Percentiles rank a stretch among this genome's conserved stretches.
Conservation (phyloP, 2,113 vertebrate species). For the Neoarius graeffei region DNA sequence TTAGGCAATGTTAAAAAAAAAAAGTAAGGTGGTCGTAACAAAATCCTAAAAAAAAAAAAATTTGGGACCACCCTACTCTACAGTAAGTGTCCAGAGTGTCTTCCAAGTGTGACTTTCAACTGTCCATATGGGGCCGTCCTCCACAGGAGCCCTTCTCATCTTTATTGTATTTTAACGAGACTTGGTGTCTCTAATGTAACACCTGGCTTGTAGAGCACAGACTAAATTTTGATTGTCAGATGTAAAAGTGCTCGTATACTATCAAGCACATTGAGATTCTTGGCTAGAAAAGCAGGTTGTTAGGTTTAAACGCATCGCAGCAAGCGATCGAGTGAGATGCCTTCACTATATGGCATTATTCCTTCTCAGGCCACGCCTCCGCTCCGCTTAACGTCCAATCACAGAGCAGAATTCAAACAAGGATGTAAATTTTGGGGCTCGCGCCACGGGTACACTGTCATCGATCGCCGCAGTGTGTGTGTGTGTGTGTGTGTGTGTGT, state of each 20-base stretch:
- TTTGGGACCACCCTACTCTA: too few species aligned
- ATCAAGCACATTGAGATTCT: neutral
- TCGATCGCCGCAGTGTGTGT: conserved; percentile 3
- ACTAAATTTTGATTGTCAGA: neutral
- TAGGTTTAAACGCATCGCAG: too few species aligned
- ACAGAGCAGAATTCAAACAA: neutral
- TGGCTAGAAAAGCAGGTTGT: neutral
- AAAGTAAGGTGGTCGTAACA: too few species aligned
- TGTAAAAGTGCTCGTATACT: neutral
- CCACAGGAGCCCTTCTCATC: too few species aligned
- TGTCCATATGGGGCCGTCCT: too few species aligned
- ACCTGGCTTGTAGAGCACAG: conserved; percentile 4
- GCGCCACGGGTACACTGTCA: conserved; percentile 1
- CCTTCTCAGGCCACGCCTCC: neutral
- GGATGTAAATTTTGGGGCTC: neutral
- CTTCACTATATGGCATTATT: neutral
- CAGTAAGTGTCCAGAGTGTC: too few species aligned
- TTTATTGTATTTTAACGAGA: too few species aligned
- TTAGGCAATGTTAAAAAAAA: too few species aligned
- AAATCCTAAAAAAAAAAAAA: too few species aligned
- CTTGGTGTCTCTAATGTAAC: too few species aligned
- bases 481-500: conserved; percentile 19
- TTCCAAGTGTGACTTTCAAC: too few species aligned
- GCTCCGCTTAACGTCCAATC: neutral
- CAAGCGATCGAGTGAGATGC: neutral